Percentiles rank a stretch among this genome's conserved stretches.
Evolutionary conservation across 2,888 invertebrate species (phyloP).

Genomic region (Rhagonycha lutea): DNA sequence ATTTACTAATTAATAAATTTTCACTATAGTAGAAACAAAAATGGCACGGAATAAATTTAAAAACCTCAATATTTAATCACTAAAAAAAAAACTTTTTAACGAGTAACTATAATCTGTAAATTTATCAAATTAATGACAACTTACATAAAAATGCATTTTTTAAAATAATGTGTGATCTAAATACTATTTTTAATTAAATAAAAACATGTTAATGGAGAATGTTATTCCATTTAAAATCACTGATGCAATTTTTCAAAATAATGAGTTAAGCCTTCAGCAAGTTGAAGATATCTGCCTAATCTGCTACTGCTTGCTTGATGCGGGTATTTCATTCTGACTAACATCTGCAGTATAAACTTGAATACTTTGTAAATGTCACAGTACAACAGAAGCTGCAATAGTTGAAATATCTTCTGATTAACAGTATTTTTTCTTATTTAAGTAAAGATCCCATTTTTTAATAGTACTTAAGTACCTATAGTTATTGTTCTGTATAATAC

Average conservation of each 20-base stretch:
- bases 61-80: no score
- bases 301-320: slow-evolving; percentile 46
- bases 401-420: slow-evolving; percentile 38
- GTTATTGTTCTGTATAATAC: no score
- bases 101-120: no score
- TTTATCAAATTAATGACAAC: not conserved
- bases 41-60: no score
- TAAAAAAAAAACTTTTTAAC: no score
- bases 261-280: slow-evolving; percentile 41
- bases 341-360: slow-evolving; percentile 40
- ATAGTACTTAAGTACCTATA: not conserved
- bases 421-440: not conserved
- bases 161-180: not conserved
- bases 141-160: not conserved
- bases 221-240: slow-evolving; percentile 47
- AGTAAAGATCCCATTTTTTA: not conserved
- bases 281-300: slow-evolving; percentile 42
- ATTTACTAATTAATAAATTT: no score
- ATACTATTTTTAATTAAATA: slow-evolving; percentile 42
- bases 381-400: slow-evolving; percentile 46
- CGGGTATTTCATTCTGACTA: slow-evolving; percentile 36
- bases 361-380: slow-evolving; percentile 50
- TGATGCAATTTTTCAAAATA: slow-evolving; percentile 48
- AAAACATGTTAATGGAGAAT: slow-evolving; percentile 42
- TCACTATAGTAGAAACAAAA: no score